phyloP scores from a whole-genome alignment of 1,140 invertebrate genomes.

The Coptotermes formosanus region DNA sequence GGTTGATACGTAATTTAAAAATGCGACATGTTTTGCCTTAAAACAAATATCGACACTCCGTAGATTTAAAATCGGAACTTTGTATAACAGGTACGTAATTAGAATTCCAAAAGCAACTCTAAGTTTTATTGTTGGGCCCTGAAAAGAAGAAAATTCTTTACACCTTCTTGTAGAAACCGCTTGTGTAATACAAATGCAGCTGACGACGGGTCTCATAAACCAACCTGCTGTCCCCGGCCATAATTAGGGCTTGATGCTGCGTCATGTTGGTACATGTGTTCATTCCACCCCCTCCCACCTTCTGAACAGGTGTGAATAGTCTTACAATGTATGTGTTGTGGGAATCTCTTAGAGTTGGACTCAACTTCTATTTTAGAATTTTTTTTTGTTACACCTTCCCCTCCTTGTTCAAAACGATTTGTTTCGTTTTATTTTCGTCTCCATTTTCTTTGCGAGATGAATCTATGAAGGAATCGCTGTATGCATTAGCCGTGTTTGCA shows the following conservation, averaged over 20 bases:
- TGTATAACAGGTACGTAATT: no score
- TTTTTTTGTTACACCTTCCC: not conserved
- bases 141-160: no score
- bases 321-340: not conserved
- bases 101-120: no score
- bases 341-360: not conserved
- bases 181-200: no score
- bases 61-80: no score
- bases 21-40: no score
- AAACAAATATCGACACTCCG: no score
- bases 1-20: no score
- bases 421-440: not conserved
- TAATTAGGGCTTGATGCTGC: not conserved
- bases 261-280: not conserved
- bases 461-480: not conserved
- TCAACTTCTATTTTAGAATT: slow-evolving; percentile 9
- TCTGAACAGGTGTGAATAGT: slow-evolving; percentile 1
- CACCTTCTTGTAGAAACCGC: no score
- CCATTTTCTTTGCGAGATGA: not conserved
- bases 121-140: no score
- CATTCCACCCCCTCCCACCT: not conserved
- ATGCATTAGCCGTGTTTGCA: slow-evolving; percentile 14
- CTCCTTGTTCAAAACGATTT: no score
- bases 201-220: not conserved
- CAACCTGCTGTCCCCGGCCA: not conserved